Evolutionary conservation across 2,797 vertebrate genomes (phyloP).

Genomic region (Enteromius anoplus): DNA sequence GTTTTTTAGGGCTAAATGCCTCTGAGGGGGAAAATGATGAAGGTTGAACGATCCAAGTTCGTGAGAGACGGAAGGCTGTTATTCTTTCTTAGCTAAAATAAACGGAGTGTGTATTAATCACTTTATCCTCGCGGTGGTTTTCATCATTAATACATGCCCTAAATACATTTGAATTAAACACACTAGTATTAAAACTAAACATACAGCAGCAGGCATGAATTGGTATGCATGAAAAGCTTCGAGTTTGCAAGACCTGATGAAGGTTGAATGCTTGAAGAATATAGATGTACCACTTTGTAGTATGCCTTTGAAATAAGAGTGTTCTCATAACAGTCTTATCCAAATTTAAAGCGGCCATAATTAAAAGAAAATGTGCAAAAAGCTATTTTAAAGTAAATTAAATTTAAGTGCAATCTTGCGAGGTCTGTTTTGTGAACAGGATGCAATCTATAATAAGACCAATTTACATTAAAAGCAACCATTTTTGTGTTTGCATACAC

Average conservation of each 20-base stretch:
- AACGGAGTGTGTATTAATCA: conserved; percentile 24
- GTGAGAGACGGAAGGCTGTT: conserved; percentile 14
- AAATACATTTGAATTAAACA: conserved; percentile 24
- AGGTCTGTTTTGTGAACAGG: not conserved
- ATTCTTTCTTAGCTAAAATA: conserved; percentile 37
- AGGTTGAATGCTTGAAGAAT: not conserved
- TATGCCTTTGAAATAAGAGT: not conserved
- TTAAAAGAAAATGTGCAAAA: not conserved
- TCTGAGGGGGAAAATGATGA: conserved; percentile 22
- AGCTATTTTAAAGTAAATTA: not conserved
- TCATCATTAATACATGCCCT: conserved; percentile 4
- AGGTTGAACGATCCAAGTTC: conserved; percentile 15
- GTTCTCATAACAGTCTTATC: conserved; percentile 27
- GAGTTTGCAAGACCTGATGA: not conserved
- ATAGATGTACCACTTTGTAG: not conserved
- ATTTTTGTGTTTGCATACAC: not conserved
- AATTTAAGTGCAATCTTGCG: not conserved
- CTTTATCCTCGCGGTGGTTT: not conserved
- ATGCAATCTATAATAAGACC: not conserved
- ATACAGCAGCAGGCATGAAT: not conserved
- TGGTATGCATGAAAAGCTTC: not conserved
- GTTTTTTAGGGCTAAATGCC: conserved; percentile 25
- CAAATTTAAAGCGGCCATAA: not conserved
- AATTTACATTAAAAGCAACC: not conserved
- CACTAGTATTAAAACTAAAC: not conserved